Evolutionary conservation across 2,113 vertebrate species (phyloP), one percentile per base, ranked within the genome.

Genomic region (Alethe diademata): DNA sequence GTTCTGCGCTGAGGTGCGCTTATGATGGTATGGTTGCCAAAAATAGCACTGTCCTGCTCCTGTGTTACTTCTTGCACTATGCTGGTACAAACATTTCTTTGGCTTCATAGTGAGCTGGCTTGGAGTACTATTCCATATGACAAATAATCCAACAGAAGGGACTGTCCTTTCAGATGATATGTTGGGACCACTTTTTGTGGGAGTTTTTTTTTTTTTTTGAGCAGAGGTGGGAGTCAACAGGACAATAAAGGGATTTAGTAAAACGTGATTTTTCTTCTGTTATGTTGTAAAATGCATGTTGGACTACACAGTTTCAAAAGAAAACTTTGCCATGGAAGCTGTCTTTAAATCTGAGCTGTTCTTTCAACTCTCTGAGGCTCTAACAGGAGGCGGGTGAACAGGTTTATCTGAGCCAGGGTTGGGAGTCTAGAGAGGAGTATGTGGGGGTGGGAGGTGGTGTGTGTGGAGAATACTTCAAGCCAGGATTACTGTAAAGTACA

Each of bases 11-110:
- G 93, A 86, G 54, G 40, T 93, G 78, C 85, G 8, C 66, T 91
- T 53, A 58, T 1, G 19, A 74, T 85, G 31, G 7, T 69, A 50
- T 45, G 3, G 42, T 57, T 93, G 95, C 95, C 88, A 82, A 88
- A 96, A 96, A 95, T 95, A 96, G 90, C 23, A 8, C 62, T 90
- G 85, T 72, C 93, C 84, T 78, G 85, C 81, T 95, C 85, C 95
- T 75, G 74, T 81, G 70, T 93, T 92, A 61, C 88, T 88, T 88
- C 78, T 93, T 95, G 90, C 93, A 50, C 88, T 92, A 2, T 61
- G 57, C 35, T 69, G 78, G 81, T 96, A 86, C 81, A 73, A 70
- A 18, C 36, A 26, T 36, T 89, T 53, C 43, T 85, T 75, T 53
- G 71, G 67, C 88, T 79, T 75, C 71, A 7, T 58, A 26, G 85